phyloP scores from a whole-genome alignment of 2,888 invertebrate species.

The Fragum sueziense region DNA sequence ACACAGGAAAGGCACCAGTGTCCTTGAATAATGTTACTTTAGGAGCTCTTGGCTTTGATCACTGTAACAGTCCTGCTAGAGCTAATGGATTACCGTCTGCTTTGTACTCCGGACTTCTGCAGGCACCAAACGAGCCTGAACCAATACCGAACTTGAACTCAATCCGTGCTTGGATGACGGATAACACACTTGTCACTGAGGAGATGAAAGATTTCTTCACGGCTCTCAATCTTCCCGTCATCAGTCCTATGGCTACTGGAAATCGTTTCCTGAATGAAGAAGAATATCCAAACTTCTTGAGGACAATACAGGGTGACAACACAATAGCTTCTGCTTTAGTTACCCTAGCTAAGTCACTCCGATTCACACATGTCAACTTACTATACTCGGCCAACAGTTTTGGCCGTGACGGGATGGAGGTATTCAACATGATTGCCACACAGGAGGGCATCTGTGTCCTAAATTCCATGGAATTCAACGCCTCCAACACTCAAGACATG shows the following conservation, averaged over 20 bases:
- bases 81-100: constrained; percentile 70
- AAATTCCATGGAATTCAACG: constrained; percentile 51
- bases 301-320: constrained; percentile 75
- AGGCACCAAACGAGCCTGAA: constrained; percentile 19
- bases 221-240: constrained; percentile 84
- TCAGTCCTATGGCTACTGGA: constrained; percentile 74
- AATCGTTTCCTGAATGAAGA: constrained; percentile 63
- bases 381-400: constrained; percentile 69
- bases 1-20: constrained; percentile 66
- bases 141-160: constrained; percentile 48
- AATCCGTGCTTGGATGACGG: constrained; percentile 73
- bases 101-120: constrained; percentile 69
- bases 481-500: constrained; percentile 44
- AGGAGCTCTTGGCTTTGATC: constrained; percentile 74
- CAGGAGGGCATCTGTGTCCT: constrained; percentile 74
- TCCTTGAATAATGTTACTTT: constrained; percentile 66
- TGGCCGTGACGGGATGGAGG: constrained; percentile 64
- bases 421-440: constrained; percentile 62
- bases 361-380: constrained; percentile 72
- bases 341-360: constrained; percentile 68
- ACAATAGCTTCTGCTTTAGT: constrained; percentile 74
- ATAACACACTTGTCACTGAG: constrained; percentile 66
- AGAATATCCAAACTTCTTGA: constrained; percentile 70
- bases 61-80: constrained; percentile 70
- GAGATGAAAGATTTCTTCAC: constrained; percentile 73